phyloP scores from a whole-genome alignment of 2,888 invertebrate genomes.

The Leptopilina myrica region DNA sequence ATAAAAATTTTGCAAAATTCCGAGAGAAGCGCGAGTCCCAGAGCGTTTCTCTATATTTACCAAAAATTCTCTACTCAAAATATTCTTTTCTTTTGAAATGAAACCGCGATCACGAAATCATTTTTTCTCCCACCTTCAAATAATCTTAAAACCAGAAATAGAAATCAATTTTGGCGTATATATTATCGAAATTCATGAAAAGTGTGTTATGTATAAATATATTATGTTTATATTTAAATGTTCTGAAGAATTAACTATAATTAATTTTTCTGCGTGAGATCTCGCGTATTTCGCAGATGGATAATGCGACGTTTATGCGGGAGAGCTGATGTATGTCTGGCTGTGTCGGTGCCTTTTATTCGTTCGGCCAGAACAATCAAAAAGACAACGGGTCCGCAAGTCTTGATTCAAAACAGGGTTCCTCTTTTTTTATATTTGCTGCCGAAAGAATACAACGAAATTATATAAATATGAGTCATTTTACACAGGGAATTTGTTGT shows the following conservation, averaged over 20 bases:
- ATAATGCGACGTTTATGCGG: constrained; percentile 21
- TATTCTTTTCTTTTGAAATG: too few species aligned
- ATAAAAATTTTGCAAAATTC: too few species aligned
- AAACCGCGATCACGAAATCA: too few species aligned
- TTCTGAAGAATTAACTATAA: constrained; percentile 51
- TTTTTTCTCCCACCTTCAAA: too few species aligned
- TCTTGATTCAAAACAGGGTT: constrained; percentile 18
- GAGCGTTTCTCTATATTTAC: too few species aligned
- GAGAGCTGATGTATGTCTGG: constrained; percentile 70
- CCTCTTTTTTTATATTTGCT: not conserved
- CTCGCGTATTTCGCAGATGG: constrained; percentile 36
- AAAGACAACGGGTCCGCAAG: constrained; percentile 21
- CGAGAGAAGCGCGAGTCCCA: too few species aligned
- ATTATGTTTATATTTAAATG: not conserved
- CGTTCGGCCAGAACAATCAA: not conserved
- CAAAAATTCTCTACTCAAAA: too few species aligned
- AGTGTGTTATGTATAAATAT: too few species aligned
- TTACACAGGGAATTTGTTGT: too few species aligned
- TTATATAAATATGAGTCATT: not conserved
- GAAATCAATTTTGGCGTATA: too few species aligned
- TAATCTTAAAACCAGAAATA: too few species aligned
- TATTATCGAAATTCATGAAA: too few species aligned
- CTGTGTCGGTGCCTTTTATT: constrained; percentile 68
- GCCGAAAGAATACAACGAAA: constrained; percentile 3
- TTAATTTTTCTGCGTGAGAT: constrained; percentile 50